Conservation (phyloP, 2,888 invertebrate genomes). For the Rhopalosiphum nymphaeae region DNA sequence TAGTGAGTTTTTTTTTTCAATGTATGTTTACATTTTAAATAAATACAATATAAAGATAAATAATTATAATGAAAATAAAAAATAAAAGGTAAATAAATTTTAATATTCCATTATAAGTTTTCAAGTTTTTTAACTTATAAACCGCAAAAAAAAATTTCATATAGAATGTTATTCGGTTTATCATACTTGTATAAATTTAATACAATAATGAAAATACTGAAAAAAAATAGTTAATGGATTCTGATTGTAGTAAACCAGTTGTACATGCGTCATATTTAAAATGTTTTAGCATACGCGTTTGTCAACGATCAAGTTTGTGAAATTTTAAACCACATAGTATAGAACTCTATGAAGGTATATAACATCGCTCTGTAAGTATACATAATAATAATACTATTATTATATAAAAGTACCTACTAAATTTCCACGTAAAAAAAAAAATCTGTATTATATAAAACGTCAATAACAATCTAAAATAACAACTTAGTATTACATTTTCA, state of each 20-base stretch:
- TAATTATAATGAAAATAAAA: background rate
- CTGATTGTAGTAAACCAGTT: conserved; percentile 29
- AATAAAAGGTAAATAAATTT: background rate
- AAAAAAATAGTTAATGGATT: background rate
- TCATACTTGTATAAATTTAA: background rate
- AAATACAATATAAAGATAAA: background rate
- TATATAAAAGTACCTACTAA: background rate
- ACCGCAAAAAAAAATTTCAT: background rate
- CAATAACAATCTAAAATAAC: background rate
- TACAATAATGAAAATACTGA: background rate
- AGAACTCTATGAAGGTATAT: background rate
- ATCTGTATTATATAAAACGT: background rate
- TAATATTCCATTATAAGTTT: background rate
- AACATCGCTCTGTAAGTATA: background rate
- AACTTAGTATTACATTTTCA: background rate
- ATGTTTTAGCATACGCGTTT: conserved; percentile 20
- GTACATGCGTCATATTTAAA: conserved; percentile 14
- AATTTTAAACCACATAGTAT: background rate
- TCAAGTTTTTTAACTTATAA: background rate
- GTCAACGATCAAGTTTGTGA: conserved; percentile 18
- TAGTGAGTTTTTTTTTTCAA: background rate
- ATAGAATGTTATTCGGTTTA: background rate
- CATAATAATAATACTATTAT: background rate
- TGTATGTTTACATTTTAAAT: background rate
- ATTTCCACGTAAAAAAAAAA: background rate